Evolutionary conservation across 35 echinoderm and acorn worm genomes (phyloP).

Genomic region (Ophioderma brevispina): DNA sequence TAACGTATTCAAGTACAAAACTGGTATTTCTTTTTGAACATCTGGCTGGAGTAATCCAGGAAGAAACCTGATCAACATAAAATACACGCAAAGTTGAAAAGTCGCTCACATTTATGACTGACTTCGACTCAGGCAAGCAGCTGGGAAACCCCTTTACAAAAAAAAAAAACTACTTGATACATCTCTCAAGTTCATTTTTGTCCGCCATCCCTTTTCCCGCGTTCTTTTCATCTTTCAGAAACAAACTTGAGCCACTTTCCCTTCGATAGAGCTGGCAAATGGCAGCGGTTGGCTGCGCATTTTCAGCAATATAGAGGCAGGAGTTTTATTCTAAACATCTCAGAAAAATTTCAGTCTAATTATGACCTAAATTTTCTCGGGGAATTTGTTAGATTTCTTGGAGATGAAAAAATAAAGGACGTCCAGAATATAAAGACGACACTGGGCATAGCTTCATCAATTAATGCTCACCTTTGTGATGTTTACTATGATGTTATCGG

Average conservation of each 20-base stretch:
- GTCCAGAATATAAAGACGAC: background rate
- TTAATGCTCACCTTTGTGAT: background rate
- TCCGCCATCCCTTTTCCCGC: background rate
- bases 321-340: background rate
- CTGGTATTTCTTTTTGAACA: background rate
- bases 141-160: too few relatives aligned
- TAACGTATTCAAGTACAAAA: background rate
- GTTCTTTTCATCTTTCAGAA: background rate
- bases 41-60: background rate
- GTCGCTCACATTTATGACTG: background rate
- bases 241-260: conserved; percentile 34
- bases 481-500: background rate
- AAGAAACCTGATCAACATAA: background rate
- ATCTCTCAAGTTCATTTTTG: background rate
- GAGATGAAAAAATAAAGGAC: background rate
- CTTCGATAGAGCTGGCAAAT: conserved; percentile 49
- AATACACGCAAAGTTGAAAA: background rate
- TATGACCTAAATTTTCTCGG: conserved; percentile 78
- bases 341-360: background rate
- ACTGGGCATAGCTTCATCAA: background rate
- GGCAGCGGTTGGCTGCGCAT: conserved; percentile 66
- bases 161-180: too few relatives aligned
- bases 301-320: conserved; percentile 19
- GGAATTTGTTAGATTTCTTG: conserved; percentile 62
- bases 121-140: background rate